These are phyloP conservation scores for Drosophila silvestris DNA, from an alignment of 2,888 invertebrate genomes.

Conservation along the genomic window DNA sequence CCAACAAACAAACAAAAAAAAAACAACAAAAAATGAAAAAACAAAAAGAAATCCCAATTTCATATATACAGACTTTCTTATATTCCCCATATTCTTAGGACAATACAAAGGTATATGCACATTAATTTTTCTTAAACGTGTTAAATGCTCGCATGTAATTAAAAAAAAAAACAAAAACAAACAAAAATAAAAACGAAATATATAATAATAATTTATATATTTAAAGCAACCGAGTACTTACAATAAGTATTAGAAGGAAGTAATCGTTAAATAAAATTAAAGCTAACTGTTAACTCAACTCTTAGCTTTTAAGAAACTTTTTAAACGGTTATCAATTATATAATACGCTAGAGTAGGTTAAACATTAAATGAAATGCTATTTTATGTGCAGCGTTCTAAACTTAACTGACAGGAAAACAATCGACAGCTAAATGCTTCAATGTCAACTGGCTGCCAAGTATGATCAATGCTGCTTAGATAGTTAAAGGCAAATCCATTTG, in stretches of 20 bases:
- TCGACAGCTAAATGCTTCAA: constrained; percentile 30
- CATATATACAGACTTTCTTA: constrained; percentile 60
- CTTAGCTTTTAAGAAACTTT: constrained; percentile 63
- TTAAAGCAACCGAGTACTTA: constrained; percentile 51
- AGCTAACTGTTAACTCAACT: constrained; percentile 68
- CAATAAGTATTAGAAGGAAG: constrained; percentile 58
- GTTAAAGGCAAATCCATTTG: constrained; percentile 36
- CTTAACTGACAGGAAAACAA: constrained; percentile 32
- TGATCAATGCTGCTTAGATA: constrained; percentile 48
- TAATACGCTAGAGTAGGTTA: constrained; percentile 63
- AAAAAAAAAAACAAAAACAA: constrained; percentile 18
- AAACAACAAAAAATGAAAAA: constrained; percentile 29
- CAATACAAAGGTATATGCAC: constrained; percentile 58
- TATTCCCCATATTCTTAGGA: constrained; percentile 67
- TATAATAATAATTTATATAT: constrained; percentile 33
- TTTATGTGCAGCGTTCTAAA: constrained; percentile 51
- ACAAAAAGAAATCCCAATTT: constrained; percentile 34
- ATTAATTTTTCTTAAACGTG: constrained; percentile 62
- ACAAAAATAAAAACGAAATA: constrained; percentile 30
- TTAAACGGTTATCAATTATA: constrained; percentile 69
- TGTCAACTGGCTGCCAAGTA: constrained; percentile 42
- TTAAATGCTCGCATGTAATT: constrained; percentile 66
- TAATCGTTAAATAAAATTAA: constrained; percentile 70
- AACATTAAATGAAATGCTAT: constrained; percentile 49
- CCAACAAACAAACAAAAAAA: constrained; percentile 15